Conservation (phyloP, 2,113 vertebrate genomes). For the Menidia beryllina region DNA sequence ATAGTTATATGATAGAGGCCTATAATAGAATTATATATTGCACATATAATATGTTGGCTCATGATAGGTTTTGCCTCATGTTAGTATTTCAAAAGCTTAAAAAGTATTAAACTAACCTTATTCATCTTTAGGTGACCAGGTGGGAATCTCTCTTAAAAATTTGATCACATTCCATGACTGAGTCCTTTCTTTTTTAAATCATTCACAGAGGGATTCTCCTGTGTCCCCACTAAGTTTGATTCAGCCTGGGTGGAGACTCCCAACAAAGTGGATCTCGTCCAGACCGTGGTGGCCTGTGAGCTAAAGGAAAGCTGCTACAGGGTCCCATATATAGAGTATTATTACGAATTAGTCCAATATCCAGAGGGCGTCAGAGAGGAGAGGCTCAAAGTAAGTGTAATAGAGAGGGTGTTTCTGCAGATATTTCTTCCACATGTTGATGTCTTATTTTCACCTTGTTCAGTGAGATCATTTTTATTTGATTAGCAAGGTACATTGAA, state of each 20-base stretch:
- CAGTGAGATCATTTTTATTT: background rate
- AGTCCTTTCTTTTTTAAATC: background rate
- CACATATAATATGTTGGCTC: no score
- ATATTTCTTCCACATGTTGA: background rate
- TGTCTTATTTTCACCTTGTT: background rate
- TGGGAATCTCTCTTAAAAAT: background rate
- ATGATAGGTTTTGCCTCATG: no score
- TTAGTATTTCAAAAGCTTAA: no score
- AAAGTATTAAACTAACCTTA: no score
- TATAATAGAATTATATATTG: no score
- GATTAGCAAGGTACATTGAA: conserved; percentile 14
- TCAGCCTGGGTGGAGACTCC: conserved; percentile 78
- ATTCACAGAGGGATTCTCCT: conserved; percentile 80
- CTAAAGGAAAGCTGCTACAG: conserved; percentile 79
- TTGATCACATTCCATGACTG: conserved; percentile 1
- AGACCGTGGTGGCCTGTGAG: conserved; percentile 72
- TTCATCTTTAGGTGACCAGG: no score
- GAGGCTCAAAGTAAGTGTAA: conserved; percentile 73
- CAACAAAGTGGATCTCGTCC: conserved; percentile 74
- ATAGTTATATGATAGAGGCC: no score
- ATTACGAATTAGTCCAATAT: conserved; percentile 74
- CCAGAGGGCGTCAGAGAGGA: conserved; percentile 74
- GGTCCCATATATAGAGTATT: conserved; percentile 77
- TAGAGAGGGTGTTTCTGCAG: background rate
- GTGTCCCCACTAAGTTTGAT: conserved; percentile 81